Evolutionary conservation across 2,113 vertebrate genomes (phyloP).

Genomic region (Podocnemis expansa): DNA sequence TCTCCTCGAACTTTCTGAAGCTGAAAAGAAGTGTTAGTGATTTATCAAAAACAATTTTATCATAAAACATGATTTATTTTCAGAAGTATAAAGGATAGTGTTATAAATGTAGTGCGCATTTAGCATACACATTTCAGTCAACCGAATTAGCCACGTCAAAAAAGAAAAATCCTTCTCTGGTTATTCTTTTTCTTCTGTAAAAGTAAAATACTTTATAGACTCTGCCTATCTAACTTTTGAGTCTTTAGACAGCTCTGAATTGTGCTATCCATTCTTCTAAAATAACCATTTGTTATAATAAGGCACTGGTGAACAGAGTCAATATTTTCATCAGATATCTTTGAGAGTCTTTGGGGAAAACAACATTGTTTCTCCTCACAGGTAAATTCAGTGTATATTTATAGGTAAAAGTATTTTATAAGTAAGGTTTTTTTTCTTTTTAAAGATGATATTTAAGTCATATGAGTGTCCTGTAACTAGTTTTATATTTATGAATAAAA

Average conservation of each 20-base stretch:
- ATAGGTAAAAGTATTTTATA: constrained; percentile 3
- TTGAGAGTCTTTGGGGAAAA: neutral
- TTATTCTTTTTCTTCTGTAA: constrained; percentile 66
- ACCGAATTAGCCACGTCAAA: constrained; percentile 66
- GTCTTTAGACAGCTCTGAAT: constrained; percentile 52
- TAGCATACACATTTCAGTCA: constrained; percentile 68
- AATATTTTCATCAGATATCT: constrained; percentile 55
- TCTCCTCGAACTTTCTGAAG: constrained; percentile 71
- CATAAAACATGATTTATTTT: constrained; percentile 73
- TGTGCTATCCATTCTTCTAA: constrained; percentile 7
- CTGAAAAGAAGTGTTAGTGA: constrained; percentile 65
- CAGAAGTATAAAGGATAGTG: constrained; percentile 68
- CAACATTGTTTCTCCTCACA: neutral
- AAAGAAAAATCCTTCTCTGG: constrained; percentile 62
- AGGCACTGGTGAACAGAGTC: constrained; percentile 15
- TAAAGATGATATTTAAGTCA: neutral
- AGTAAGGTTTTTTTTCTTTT: neutral
- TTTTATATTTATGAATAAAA: constrained; percentile 23
- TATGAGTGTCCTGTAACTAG: neutral
- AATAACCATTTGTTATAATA: constrained; percentile 29
- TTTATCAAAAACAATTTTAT: constrained; percentile 77
- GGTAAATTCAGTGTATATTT: neutral
- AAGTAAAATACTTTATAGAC: constrained; percentile 53
- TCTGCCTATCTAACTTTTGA: constrained; percentile 55
- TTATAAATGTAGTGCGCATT: constrained; percentile 62